Base-by-base conservation (phyloP, 2,888 invertebrate genomes). In the Tromatobia lineatoria region DNA sequence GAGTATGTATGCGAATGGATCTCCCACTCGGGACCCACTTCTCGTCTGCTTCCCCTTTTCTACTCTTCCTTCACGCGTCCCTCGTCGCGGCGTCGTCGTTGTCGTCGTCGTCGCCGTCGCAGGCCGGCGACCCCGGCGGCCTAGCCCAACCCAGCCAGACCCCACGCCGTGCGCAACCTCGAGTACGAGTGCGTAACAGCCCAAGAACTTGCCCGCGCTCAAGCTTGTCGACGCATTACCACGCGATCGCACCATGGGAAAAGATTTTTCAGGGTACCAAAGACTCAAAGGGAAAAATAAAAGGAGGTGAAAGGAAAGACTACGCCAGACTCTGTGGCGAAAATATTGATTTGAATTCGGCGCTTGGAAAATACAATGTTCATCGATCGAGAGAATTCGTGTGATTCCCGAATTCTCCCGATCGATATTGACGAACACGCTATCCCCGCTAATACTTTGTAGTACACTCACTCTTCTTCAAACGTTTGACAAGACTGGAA, bases 61-160 rank as follows among this genome's bases (percentile, higher is more conserved):
- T 50, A 23, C 69, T 69, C 29, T 70, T 61, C 45, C 73, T 67
- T 82, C 71, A 59, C 64, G 67, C 85, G 79, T 78, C 76, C 80
- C 83, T 79, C 64, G 82, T 83, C 73, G 61, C 67, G 59, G 61
- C 67, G 59, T 76, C 85, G 69, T 57, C 76, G 67, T 57, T 52
- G 47, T 73, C 87, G 86, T 86, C 76, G 67, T 61, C 50, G 47
- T 75, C 87, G 86, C 86, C 71, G 84, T 42, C 79, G 82, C 67
- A 83, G 86, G 85, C 76, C 82, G 80, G 78, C 88, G 86, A 88
- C 87, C 86, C 83, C 83, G 69, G 77, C 71, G 70, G 71, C 77
- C 83, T 75, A 70, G 78, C 80, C 85, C 80, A 83, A 78, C 85
- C 71, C 83, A 81, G 75, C 76, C 42, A 75, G 83, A 83, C 78